Evolutionary conservation across 2,113 vertebrate species (phyloP).

Genomic region (Cynopterus brachyotis): DNA sequence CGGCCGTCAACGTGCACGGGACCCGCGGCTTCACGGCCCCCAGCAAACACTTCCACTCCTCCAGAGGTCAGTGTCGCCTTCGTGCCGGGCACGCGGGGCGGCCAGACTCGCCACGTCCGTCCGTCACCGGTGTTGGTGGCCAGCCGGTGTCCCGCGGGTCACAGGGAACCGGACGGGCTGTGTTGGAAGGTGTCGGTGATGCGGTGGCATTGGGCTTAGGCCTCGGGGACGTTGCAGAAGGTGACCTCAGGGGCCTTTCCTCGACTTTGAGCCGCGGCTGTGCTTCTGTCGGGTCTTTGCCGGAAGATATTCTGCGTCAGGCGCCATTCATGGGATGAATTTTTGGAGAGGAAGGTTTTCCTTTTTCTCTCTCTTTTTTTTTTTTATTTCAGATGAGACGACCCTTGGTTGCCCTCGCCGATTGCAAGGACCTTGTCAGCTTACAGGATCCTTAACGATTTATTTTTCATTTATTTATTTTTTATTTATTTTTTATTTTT

Average conservation of each 20-base stretch:
- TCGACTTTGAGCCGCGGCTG: fast-evolving
- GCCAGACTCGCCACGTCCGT: not conserved
- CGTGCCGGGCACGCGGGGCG: fast-evolving
- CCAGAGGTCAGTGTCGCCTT: slow-evolving; percentile 87
- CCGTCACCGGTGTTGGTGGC: not conserved
- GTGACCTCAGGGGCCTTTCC: not conserved
- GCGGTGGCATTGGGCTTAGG: not conserved
- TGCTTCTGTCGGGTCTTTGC: not conserved
- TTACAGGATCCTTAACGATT: too few species aligned
- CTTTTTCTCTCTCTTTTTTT: too few species aligned
- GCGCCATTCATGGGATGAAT: not conserved
- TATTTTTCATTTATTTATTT: too few species aligned
- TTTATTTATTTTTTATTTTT: too few species aligned
- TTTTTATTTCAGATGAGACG: too few species aligned
- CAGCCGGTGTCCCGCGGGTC: slow-evolving; percentile 53
- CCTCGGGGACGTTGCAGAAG: not conserved
- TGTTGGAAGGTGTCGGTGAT: not conserved
- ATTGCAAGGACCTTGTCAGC: too few species aligned
- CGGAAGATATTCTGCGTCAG: not conserved
- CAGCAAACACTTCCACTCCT: slow-evolving; percentile 97
- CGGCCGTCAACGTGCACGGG: slow-evolving; percentile 94
- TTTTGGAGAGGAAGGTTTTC: not conserved
- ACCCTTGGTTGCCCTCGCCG: too few species aligned
- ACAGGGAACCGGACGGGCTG: not conserved
- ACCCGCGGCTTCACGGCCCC: slow-evolving; percentile 97